Evolutionary conservation across 2,888 invertebrate species (phyloP), one percentile per base, ranked within the genome.

Genomic region (Drosophila neonasuta): DNA sequence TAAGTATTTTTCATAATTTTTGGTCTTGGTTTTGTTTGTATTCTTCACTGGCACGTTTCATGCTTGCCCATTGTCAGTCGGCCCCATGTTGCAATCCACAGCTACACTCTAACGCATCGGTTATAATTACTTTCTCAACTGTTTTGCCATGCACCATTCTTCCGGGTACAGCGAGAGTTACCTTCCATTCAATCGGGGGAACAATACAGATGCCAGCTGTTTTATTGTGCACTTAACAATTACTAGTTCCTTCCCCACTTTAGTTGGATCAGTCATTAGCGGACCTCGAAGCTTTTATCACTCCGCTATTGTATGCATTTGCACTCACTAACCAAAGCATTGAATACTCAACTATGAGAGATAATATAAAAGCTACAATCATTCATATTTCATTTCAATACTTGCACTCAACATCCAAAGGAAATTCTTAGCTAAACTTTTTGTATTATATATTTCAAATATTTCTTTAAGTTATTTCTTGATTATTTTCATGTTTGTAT

Each of bases 1-100:
- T 30, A 17, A 42, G n/a, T 42, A 17, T 56, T 36, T 63, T 44
- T 44, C 17, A 15, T 45, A 41, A 30, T 54, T 52, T 4, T 24
- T 24, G 6, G 24, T 24, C 24, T 24, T 24, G 24, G 24, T 46
- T 68, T 64, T 68, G 71, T 60, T 54, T 45, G 24, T 54, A 75
- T 70, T 73, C 72, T 74, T 69, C 50, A 30, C 74, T 55, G 68
- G 63, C 74, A 75, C 71, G 74, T 75, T 71, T 74, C 58, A 56
- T 51, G 55, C 48, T 71, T 68, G 29, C 48, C 68, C 65, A 77
- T 77, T 77, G 71, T 74, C 42, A 71, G 57, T 44, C 20, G 50
- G 50, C 42, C 46, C 69, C 63, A 63, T 62, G 48, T 32, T 54
- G 54, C 46, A 62, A 69, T 41, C 42, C 41, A 17, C 41, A 11